Evolutionary conservation across 1,140 invertebrate species (phyloP).

Genomic region (Achatina immaculata): DNA sequence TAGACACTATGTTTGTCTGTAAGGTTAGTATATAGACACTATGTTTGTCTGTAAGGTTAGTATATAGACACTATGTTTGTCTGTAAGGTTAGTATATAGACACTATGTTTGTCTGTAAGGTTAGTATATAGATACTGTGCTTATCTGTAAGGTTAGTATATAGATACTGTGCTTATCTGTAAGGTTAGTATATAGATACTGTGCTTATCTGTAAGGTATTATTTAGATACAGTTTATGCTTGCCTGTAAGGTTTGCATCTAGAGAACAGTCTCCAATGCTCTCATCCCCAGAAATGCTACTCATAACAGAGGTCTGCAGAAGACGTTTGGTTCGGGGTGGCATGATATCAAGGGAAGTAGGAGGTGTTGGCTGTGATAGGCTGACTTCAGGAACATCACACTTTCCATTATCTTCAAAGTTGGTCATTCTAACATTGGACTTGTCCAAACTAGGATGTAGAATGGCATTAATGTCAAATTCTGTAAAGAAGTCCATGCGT

Average conservation of each 20-base stretch:
- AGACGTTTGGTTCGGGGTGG: constrained; percentile 33
- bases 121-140: too few relatives aligned
- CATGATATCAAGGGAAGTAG: constrained; percentile 44
- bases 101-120: too few relatives aligned
- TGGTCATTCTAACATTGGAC: background rate
- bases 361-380: constrained; percentile 19
- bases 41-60: too few relatives aligned
- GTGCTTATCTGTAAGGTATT: too few relatives aligned
- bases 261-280: constrained; percentile 58
- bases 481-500: constrained; percentile 35
- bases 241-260: constrained; percentile 55
- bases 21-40: too few relatives aligned
- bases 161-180: too few relatives aligned
- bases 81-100: too few relatives aligned
- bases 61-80: too few relatives aligned
- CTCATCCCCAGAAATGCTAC: constrained; percentile 50
- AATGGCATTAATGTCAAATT: constrained; percentile 25
- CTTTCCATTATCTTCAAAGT: background rate
- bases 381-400: background rate
- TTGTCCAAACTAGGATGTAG: background rate
- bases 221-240: too few relatives aligned
- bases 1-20: too few relatives aligned
- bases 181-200: too few relatives aligned
- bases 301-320: constrained; percentile 42
- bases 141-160: too few relatives aligned